Evolutionary conservation across 2,797 vertebrate genomes (phyloP).

Genomic region (Argentina silus): DNA sequence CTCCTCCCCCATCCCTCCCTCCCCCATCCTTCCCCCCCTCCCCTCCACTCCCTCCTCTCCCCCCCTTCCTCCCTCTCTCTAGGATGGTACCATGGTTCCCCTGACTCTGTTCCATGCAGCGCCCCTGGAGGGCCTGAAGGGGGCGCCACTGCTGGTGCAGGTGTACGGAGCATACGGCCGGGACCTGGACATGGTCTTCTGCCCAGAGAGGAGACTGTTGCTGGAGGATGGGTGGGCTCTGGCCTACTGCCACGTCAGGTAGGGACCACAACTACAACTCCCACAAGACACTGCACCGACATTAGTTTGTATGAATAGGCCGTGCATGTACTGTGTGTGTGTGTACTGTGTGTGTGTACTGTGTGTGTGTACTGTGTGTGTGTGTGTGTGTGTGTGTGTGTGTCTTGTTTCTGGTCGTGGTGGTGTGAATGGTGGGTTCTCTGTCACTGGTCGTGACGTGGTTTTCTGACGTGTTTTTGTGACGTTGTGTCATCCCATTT

Average conservation of each 20-base stretch:
- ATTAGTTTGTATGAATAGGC: background rate
- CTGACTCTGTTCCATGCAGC: constrained; percentile 87
- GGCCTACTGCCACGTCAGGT: constrained; percentile 97
- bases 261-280: constrained; percentile 15
- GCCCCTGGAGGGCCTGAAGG: constrained; percentile 72
- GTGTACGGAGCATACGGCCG: constrained; percentile 96
- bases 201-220: constrained; percentile 86
- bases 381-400: no score
- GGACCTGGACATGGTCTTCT: constrained; percentile 91
- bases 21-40: background rate
- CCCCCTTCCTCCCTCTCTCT: background rate
- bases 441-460: no score
- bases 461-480: no score
- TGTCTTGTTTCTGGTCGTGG: no score
- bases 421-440: no score
- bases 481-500: no score
- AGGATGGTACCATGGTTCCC: constrained; percentile 91
- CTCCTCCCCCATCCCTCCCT: no score
- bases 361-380: no score
- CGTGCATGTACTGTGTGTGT: background rate
- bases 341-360: background rate
- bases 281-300: background rate
- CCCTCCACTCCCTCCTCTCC: background rate
- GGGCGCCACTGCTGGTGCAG: constrained; percentile 87
- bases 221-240: constrained; percentile 92